A percentile compares a stretch with the other conserved stretches of the same genome.
These are phyloP conservation scores for Chloroclysta siterata DNA, from an alignment of 2,888 invertebrate genomes.

Conservation along the genomic window DNA sequence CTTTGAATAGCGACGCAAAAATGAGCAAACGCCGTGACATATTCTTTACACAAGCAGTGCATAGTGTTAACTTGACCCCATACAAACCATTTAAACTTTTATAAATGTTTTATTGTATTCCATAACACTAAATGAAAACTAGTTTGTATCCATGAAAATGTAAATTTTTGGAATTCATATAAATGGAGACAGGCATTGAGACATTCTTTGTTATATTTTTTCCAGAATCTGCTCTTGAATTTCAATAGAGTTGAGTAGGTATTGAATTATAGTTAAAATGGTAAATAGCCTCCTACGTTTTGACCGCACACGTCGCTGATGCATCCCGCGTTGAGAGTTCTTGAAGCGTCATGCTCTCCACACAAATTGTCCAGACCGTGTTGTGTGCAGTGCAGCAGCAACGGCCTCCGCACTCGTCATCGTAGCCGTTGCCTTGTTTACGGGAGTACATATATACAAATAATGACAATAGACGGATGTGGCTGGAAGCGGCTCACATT, in stretches of 20 bases:
- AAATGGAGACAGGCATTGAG: constrained; percentile 44
- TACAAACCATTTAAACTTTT: constrained; percentile 73
- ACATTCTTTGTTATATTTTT: constrained; percentile 43
- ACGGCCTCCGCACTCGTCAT: constrained; percentile 61
- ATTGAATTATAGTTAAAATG: constrained; percentile 42
- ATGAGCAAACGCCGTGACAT: constrained; percentile 81
- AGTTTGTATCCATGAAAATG: constrained; percentile 67
- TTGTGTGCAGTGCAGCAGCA: constrained; percentile 33
- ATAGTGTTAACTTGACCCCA: constrained; percentile 79
- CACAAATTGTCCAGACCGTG: constrained; percentile 47
- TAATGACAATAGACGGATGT: constrained; percentile 84
- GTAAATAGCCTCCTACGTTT: constrained; percentile 63
- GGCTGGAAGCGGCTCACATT: constrained; percentile 84
- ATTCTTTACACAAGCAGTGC: constrained; percentile 71
- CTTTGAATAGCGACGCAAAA: constrained; percentile 78
- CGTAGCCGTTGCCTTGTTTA: constrained; percentile 69
- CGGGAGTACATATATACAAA: constrained; percentile 80
- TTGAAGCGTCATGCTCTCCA: constrained; percentile 30
- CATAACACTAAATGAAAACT: constrained; percentile 67
- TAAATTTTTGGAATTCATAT: constrained; percentile 51
- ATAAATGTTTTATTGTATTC: constrained; percentile 69
- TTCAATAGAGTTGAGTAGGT: constrained; percentile 39
- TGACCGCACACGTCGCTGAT: constrained; percentile 62
- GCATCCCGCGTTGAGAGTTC: constrained; percentile 31
- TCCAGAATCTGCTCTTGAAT: constrained; percentile 34